Percentiles rank a stretch among this genome's conserved stretches.
These are phyloP conservation scores for Tipula vernalis DNA, from an alignment of 2,888 invertebrate species.

Conservation along the genomic window DNA sequence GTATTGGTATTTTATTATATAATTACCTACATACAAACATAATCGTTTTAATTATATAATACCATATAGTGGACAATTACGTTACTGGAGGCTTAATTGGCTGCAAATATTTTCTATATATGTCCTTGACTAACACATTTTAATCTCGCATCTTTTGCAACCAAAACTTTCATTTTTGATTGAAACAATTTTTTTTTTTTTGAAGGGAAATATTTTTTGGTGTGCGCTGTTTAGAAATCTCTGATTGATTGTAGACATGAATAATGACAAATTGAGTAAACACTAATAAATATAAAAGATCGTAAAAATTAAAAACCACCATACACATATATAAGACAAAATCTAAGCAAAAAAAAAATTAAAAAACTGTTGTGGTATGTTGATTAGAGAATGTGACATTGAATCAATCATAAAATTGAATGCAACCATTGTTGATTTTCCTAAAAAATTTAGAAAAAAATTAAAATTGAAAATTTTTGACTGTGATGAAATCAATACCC, in stretches of 20 bases:
- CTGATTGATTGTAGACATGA: neutral
- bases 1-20: neutral
- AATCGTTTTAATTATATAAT: neutral
- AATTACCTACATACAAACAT: neutral
- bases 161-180: neutral
- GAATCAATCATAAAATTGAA: neutral
- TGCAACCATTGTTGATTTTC: neutral
- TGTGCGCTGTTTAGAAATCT: neutral
- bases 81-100: neutral
- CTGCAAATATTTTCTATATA: neutral
- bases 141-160: neutral
- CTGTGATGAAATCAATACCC: neutral
- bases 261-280: neutral
- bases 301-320: neutral
- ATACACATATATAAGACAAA: neutral
- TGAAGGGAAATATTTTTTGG: neutral
- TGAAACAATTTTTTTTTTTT: neutral
- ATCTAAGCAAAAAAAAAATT: neutral
- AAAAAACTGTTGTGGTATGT: neutral
- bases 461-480: neutral
- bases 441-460: neutral
- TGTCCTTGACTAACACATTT: neutral
- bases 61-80: neutral
- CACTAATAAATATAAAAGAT: neutral
- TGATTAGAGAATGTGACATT: conserved; percentile 4